Evolutionary conservation across 2,113 vertebrate genomes (phyloP), one percentile per base, ranked within the genome.

Genomic region (Notothenia coriiceps): DNA sequence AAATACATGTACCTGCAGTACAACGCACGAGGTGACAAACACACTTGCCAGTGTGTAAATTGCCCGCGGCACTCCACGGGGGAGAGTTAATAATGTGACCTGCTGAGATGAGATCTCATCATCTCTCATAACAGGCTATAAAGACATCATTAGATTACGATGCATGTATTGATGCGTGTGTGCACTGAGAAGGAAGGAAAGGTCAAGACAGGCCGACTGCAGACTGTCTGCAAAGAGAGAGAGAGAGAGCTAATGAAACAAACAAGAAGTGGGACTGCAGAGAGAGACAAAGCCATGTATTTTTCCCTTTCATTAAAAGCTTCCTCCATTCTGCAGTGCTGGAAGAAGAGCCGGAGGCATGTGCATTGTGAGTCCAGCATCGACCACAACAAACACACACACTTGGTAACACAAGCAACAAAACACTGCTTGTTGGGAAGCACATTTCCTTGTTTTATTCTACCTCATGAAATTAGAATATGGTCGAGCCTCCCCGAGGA

Each of bases 41-140:
- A 50, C 15, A 76, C 46, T 49, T 29, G 44, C 11, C 10, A 2
- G 20, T 10, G 29, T 62, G 67, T 56, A 62, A 81, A 80, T 64
- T 47, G 61, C 69, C 70, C n/a, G 61, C 61, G 71, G 75, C 72
- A 66, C 71, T 86, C 46, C 2, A 67, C 68, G 73, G 81, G 72
- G 80, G 43, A 64, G 44, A 77, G 63, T 77, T 90, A 81, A 87
- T 85, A 71, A 79, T 69, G 74, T 69, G 74, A 86, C 84, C 86
- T 81, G 78, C 83, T 80, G 86, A 69, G 78, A 87, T 60, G 43
- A 86, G 80, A 88, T 70, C 80, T 81, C 70, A 76, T 80, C 61
- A 78, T 74, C 46, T 47, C 62, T 75, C 79, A 85, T 81, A 85
- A 85, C 46, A 81, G 57, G 57, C 73, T 63, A 70, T 78, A 79